Evolutionary conservation across 2,797 vertebrate genomes (phyloP).

Genomic region (Ptychadena robeensis): DNA sequence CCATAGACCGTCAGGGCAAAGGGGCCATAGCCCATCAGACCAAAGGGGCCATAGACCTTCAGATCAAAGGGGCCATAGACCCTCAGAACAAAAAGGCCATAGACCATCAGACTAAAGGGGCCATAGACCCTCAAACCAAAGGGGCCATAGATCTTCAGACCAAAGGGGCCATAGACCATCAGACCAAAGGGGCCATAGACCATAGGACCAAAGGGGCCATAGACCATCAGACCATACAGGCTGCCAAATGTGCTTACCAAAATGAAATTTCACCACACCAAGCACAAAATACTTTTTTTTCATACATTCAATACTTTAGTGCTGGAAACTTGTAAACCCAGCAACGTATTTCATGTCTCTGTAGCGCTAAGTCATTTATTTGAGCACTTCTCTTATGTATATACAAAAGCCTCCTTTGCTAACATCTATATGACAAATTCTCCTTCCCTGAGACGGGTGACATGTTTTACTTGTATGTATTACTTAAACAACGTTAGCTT

Average conservation of each 20-base stretch:
- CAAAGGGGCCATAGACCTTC: too few relatives aligned
- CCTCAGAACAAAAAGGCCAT: too few relatives aligned
- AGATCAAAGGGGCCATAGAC: too few relatives aligned
- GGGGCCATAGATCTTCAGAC: too few relatives aligned
- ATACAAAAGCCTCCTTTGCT: conserved; percentile 22
- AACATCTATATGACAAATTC: conserved; percentile 28
- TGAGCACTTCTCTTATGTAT: conserved; percentile 36
- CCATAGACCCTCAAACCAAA: too few relatives aligned
- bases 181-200: too few relatives aligned
- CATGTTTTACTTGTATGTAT: conserved; percentile 48
- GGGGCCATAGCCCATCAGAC: too few relatives aligned
- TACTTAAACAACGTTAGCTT: conserved; percentile 62
- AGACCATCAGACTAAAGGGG: too few relatives aligned
- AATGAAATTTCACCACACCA: neutral
- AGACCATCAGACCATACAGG: too few relatives aligned
- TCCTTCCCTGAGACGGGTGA: neutral
- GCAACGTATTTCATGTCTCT: conserved; percentile 68
- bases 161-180: too few relatives aligned
- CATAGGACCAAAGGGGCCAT: too few relatives aligned
- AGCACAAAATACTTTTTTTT: neutral
- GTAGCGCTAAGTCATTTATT: neutral
- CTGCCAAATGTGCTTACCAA: neutral
- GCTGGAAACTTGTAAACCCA: neutral
- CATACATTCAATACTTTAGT: conserved; percentile 50
- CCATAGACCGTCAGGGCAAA: too few relatives aligned